Conservation (phyloP, 2,797 vertebrate species). For the Syndactyla subalaris region DNA sequence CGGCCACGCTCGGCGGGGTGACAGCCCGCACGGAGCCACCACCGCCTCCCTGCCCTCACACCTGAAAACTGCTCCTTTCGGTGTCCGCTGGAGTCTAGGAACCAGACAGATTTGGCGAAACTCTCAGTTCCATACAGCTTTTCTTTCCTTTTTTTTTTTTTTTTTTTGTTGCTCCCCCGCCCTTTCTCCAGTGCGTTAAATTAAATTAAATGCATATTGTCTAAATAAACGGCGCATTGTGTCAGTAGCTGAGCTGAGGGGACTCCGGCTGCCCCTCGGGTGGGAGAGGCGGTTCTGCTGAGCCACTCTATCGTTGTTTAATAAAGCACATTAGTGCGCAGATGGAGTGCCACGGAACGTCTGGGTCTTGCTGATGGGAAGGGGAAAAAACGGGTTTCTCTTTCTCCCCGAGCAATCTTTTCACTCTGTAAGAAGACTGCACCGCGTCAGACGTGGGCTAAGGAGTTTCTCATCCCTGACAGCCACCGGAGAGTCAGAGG, state of each 20-base stretch:
- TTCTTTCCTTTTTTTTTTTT: not conserved
- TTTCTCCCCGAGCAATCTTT: not conserved
- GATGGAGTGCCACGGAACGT: not conserved
- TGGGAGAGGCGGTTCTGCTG: not conserved
- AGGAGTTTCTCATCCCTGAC: not conserved
- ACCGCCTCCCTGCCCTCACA: constrained; percentile 41
- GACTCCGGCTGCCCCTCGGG: not conserved
- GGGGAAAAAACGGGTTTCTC: not conserved
- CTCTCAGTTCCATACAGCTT: not conserved
- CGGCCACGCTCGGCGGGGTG: not conserved
- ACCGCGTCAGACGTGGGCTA: not conserved
- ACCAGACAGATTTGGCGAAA: constrained; percentile 36
- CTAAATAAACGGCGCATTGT: not conserved
- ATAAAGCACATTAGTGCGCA: not conserved
- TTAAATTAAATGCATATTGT: constrained; percentile 3
- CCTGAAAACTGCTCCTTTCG: constrained; percentile 38
- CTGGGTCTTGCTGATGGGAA: not conserved
- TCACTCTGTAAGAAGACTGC: not conserved
- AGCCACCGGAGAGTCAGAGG: not conserved
- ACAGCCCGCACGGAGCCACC: not conserved
- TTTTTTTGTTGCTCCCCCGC: not conserved
- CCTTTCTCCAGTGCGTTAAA: not conserved
- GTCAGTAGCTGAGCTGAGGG: not conserved
- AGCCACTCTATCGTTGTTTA: not conserved
- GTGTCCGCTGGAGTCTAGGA: constrained; percentile 61